Conservation (phyloP, 2,797 vertebrate species). For the Coreius guichenoti region DNA sequence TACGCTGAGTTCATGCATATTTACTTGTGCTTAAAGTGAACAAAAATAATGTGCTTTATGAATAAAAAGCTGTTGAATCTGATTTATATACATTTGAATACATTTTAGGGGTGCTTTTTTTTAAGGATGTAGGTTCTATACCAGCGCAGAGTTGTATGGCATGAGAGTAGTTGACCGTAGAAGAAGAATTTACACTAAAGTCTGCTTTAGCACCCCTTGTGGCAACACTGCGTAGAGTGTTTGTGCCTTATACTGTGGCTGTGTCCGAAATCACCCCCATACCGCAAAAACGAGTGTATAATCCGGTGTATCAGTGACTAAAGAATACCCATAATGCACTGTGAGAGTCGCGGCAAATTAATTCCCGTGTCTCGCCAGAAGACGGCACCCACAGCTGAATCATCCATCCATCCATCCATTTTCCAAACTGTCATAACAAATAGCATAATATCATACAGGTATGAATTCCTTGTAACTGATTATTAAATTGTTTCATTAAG, state of each 20-base stretch:
- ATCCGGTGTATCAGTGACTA: no score
- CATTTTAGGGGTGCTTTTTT: slow-evolving; percentile 28
- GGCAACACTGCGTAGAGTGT: not conserved
- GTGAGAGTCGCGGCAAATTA: no score
- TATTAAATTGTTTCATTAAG: no score
- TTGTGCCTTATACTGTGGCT: not conserved
- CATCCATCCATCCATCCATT: no score
- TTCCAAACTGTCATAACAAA: no score
- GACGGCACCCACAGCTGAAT: no score
- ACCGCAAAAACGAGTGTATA: no score
- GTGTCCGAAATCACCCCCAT: no score
- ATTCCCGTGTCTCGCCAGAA: no score
- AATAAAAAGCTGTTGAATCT: slow-evolving; percentile 54
- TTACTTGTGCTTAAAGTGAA: slow-evolving; percentile 52
- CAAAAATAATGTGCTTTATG: slow-evolving; percentile 52
- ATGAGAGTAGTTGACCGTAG: not conserved
- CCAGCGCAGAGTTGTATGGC: not conserved
- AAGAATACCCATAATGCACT: no score
- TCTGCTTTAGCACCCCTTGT: not conserved
- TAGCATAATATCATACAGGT: no score
- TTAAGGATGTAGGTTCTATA: not conserved
- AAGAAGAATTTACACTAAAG: not conserved
- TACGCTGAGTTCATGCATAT: slow-evolving; percentile 51
- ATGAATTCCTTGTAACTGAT: no score
- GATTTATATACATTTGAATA: slow-evolving; percentile 24